phyloP scores from a whole-genome alignment of 2,797 vertebrate genomes.

The Trematomus bernacchii region DNA sequence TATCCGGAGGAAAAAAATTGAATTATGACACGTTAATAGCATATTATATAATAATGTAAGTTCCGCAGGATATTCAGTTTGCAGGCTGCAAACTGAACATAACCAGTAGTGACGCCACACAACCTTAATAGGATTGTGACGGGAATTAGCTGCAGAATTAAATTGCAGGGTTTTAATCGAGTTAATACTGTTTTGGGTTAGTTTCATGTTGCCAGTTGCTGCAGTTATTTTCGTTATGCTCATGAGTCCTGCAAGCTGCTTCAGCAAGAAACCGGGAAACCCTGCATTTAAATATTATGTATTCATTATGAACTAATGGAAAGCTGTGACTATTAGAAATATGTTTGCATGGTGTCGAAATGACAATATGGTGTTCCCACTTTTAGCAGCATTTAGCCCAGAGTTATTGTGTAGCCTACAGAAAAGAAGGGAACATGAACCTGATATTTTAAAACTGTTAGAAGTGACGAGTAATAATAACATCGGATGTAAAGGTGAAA shows the following conservation, averaged over 20 bases:
- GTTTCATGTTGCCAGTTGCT: background rate
- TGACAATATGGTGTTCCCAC: background rate
- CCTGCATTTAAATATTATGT: too few species aligned
- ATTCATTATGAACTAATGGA: too few species aligned
- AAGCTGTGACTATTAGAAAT: background rate
- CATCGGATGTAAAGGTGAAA: background rate
- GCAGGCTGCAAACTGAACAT: background rate
- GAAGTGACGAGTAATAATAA: background rate
- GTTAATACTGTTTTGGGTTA: background rate
- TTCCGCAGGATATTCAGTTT: conserved; percentile 6
- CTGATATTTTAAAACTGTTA: background rate
- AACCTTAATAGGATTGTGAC: conserved; percentile 18
- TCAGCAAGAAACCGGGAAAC: background rate
- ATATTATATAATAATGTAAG: conserved; percentile 3
- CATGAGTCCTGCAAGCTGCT: background rate
- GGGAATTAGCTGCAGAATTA: conserved; percentile 22
- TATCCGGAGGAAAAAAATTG: too few species aligned
- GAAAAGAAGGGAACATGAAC: background rate
- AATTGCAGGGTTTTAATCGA: conserved; percentile 27
- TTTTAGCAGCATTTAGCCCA: background rate
- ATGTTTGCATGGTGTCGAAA: background rate
- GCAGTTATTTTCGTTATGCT: background rate
- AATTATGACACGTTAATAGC: background rate
- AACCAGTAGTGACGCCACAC: conserved; percentile 7
- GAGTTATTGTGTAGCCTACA: background rate